Evolutionary conservation across 2,113 vertebrate genomes (phyloP).

Genomic region (Marmota flaviventris): DNA sequence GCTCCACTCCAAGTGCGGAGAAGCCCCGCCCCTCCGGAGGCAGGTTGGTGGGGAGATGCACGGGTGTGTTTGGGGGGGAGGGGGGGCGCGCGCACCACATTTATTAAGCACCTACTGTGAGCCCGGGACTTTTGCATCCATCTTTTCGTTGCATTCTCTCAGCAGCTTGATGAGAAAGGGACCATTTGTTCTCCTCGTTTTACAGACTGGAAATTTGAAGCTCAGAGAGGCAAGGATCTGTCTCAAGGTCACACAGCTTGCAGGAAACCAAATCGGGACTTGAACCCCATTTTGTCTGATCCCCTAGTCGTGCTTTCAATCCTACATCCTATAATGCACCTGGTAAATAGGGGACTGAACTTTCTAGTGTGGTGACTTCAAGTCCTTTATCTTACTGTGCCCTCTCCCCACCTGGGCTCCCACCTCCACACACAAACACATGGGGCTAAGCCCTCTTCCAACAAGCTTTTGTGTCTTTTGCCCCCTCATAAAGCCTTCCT

Average conservation of each 20-base stretch:
- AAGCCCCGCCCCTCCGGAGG: neutral
- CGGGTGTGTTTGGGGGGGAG: too few species aligned
- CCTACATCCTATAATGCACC: neutral
- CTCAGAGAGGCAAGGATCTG: neutral
- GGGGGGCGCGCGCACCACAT: neutral
- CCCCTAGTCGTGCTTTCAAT: too few species aligned
- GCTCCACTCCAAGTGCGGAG: neutral
- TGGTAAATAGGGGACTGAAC: accelerated
- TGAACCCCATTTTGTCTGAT: neutral
- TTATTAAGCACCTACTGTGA: neutral
- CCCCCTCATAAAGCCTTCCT: neutral
- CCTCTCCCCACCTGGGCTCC: neutral
- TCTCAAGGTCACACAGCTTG: neutral
- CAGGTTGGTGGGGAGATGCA: neutral
- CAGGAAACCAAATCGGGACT: neutral
- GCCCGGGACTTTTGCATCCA: neutral
- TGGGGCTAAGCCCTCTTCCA: neutral
- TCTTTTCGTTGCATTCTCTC: neutral
- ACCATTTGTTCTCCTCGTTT: neutral
- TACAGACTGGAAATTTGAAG: neutral
- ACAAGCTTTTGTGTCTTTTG: neutral
- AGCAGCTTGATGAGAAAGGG: neutral
- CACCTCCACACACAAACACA: neutral
- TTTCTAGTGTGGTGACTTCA: neutral
- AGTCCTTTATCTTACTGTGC: neutral